Conservation (phyloP, 2,797 vertebrate species). For the Chelon labrosus region DNA sequence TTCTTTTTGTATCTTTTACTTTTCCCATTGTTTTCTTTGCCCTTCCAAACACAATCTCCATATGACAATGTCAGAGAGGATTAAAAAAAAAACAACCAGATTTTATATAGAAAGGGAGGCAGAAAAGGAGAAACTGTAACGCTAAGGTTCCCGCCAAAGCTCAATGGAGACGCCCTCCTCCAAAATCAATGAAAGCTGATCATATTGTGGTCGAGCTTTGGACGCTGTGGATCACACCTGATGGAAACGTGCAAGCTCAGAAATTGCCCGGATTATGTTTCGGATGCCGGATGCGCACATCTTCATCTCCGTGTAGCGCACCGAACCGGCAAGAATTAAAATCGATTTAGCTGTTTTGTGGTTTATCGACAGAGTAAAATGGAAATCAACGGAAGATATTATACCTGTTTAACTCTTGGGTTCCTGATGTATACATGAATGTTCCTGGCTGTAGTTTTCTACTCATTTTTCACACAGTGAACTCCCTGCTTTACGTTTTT, state of each 20-base stretch:
- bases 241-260: slow-evolving; percentile 31
- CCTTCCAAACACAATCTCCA: slow-evolving; percentile 14
- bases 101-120: slow-evolving; percentile 18
- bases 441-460: neutral
- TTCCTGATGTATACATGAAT: no score
- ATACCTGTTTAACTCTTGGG: slow-evolving; percentile 6
- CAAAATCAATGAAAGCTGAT: slow-evolving; percentile 48
- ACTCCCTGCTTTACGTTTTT: slow-evolving; percentile 4
- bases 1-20: neutral
- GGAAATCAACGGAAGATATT: neutral
- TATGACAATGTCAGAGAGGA: neutral
- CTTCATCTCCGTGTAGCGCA: slow-evolving; percentile 29
- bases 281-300: slow-evolving; percentile 20
- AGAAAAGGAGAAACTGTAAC: slow-evolving; percentile 15
- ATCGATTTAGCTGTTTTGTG: slow-evolving; percentile 45
- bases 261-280: slow-evolving; percentile 41
- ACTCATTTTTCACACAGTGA: slow-evolving; percentile 11
- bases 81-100: slow-evolving; percentile 19
- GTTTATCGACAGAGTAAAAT: slow-evolving; percentile 45
- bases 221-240: slow-evolving; percentile 14
- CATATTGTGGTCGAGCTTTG: slow-evolving; percentile 13
- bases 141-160: slow-evolving; percentile 14
- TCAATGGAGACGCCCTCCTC: slow-evolving; percentile 6
- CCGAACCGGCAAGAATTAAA: slow-evolving; percentile 23
- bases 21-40: neutral